phyloP scores from a whole-genome alignment of 2,797 vertebrate genomes.

The Alca torda region DNA sequence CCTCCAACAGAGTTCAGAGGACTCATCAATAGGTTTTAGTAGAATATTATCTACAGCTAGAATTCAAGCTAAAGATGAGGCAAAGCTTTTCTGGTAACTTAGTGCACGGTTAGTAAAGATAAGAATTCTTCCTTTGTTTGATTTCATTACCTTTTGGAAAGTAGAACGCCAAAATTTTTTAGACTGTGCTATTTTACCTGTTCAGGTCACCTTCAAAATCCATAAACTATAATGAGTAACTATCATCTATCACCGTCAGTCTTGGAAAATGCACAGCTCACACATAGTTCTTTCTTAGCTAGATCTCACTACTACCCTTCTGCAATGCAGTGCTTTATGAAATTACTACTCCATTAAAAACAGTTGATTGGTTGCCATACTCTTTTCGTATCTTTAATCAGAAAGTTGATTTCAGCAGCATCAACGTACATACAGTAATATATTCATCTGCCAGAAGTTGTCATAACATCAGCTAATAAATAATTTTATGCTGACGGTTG shows the following conservation, averaged over 20 bases:
- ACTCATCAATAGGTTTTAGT: neutral
- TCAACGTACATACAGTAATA: neutral
- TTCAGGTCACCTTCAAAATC: neutral
- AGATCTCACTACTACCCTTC: neutral
- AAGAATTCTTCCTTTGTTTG: neutral
- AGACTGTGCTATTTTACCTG: neutral
- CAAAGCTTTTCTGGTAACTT: neutral
- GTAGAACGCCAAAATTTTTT: neutral
- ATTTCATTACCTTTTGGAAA: neutral
- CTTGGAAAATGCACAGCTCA: neutral
- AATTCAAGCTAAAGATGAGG: neutral
- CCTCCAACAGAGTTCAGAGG: neutral
- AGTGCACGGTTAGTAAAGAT: neutral
- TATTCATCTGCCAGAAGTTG: slow-evolving; percentile 33
- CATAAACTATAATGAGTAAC: neutral
- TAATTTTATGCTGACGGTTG: slow-evolving; percentile 5
- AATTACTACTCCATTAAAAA: slow-evolving; percentile 34
- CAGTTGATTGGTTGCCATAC: neutral
- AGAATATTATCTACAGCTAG: neutral
- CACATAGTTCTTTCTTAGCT: neutral
- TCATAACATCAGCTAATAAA: slow-evolving; percentile 35
- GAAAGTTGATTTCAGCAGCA: slow-evolving; percentile 19
- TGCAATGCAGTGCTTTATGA: neutral
- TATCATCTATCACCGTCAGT: neutral
- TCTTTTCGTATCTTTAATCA: slow-evolving; percentile 11